These are phyloP conservation scores for Tauraco erythrolophus DNA, from an alignment of 2,113 vertebrate species.

Conservation along the genomic window DNA sequence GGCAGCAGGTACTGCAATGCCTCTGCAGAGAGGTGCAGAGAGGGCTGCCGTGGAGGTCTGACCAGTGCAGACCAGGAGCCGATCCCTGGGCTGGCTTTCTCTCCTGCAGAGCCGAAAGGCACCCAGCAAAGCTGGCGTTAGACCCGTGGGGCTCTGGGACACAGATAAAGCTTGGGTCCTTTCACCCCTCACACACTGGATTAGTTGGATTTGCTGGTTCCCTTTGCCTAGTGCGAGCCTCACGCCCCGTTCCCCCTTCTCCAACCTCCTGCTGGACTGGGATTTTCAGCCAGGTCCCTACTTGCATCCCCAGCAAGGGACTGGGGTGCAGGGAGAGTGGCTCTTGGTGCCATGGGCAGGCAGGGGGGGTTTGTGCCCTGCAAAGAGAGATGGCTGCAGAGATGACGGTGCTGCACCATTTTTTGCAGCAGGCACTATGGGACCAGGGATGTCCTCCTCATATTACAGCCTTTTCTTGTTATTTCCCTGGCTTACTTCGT, in stretches of 20 bases:
- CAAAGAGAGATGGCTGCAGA: background rate
- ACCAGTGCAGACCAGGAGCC: background rate
- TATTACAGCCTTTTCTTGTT: background rate
- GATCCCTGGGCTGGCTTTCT: background rate
- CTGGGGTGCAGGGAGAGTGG: fast-evolving
- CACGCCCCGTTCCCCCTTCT: background rate
- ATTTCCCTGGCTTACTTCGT: background rate
- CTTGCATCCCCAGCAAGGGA: fast-evolving
- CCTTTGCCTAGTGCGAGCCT: background rate
- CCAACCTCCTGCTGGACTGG: background rate
- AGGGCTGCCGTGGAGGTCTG: background rate
- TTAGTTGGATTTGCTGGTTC: background rate
- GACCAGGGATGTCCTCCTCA: background rate
- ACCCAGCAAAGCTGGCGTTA: background rate
- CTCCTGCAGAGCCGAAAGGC: fast-evolving
- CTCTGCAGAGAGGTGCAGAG: background rate
- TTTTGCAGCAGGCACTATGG: background rate
- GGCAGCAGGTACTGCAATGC: background rate
- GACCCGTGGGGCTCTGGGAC: background rate
- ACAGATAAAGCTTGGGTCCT: background rate
- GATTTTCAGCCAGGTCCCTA: background rate
- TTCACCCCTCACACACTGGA: background rate
- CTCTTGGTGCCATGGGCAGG: background rate
- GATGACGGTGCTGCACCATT: background rate
- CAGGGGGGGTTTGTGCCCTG: no score